These are phyloP conservation scores for Corythornis vintsioides DNA, from an alignment of 2,113 vertebrate genomes.

Conservation along the genomic window DNA sequence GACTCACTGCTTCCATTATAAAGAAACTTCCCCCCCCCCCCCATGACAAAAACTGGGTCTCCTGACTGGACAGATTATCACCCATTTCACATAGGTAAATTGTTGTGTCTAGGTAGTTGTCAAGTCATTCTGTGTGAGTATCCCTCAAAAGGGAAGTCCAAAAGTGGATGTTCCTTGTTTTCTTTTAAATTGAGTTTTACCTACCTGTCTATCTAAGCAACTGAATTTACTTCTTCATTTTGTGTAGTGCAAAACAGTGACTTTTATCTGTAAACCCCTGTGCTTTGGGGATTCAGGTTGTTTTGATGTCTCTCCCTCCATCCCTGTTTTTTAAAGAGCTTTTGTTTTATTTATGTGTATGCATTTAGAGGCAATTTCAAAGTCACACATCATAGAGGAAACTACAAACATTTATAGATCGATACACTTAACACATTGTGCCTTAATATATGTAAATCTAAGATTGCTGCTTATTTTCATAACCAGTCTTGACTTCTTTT, in stretches of 20 bases:
- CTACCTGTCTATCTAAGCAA: neutral
- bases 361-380: neutral
- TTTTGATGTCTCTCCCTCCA: neutral
- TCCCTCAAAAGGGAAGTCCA: neutral
- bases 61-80: rapidly evolving
- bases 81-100: rapidly evolving
- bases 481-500: neutral
- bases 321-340: neutral
- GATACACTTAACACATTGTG: neutral
- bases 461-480: neutral
- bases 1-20: neutral
- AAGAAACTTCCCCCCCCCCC: too few relatives aligned
- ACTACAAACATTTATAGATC: neutral
- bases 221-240: neutral
- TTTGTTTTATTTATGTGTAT: neutral
- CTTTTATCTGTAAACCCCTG: neutral
- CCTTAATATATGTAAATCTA: neutral
- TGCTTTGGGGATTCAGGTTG: neutral
- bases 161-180: neutral
- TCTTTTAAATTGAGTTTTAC: neutral
- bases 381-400: neutral
- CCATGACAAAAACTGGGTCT: neutral
- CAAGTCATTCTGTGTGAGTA: neutral
- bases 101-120: neutral
- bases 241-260: neutral